These are phyloP conservation scores for Torymus aiolomorphi DNA, from an alignment of 2,888 invertebrate genomes.

Conservation along the genomic window DNA sequence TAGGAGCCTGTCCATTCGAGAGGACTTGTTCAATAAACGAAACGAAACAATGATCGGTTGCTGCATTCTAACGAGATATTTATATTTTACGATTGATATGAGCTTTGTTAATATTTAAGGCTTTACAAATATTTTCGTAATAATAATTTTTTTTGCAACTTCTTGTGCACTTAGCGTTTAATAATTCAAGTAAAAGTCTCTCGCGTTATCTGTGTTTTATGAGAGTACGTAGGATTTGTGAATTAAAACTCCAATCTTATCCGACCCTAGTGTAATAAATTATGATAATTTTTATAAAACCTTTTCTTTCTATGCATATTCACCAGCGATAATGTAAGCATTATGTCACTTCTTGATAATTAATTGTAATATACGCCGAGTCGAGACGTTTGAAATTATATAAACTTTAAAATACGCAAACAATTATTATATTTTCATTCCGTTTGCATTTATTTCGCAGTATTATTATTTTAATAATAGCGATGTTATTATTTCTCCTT, in stretches of 20 bases:
- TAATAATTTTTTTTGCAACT: not conserved
- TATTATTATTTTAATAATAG: no score
- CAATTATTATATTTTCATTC: no score
- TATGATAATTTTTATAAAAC: conserved; percentile 40
- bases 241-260: conserved; percentile 24
- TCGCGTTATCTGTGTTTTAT: conserved; percentile 29
- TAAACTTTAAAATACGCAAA: no score
- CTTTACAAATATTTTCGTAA: not conserved
- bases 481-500: no score
- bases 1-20: no score
- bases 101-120: no score
- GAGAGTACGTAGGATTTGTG: conserved; percentile 42
- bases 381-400: no score
- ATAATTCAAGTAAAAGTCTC: conserved; percentile 22
- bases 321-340: not conserved
- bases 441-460: no score
- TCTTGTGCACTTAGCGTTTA: conserved; percentile 6
- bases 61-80: no score
- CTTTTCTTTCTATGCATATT: conserved; percentile 22
- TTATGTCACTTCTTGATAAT: conserved; percentile 2
- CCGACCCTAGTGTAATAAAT: conserved; percentile 33
- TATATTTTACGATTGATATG: no score
- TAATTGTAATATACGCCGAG: not conserved
- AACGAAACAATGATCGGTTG: no score
- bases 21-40: no score